A percentile compares a stretch with the other conserved stretches of the same genome.
These are phyloP conservation scores for Macrotrachela quadricornifera DNA, from an alignment of 1,140 invertebrate genomes.

Conservation along the genomic window DNA sequence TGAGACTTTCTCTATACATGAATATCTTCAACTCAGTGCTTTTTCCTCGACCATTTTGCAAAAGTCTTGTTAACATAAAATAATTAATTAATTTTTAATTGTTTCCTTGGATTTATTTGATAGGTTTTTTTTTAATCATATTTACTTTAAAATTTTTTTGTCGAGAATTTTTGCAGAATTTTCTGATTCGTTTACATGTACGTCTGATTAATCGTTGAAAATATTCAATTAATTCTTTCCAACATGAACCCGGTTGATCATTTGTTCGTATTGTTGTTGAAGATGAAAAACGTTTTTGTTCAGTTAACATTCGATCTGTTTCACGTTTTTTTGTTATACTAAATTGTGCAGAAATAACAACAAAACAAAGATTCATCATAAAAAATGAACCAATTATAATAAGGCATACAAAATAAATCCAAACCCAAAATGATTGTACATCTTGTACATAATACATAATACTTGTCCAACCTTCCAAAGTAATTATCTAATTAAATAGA, in stretches of 20 bases:
- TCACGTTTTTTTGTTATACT: constrained; percentile 97
- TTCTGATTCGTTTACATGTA: too few relatives aligned
- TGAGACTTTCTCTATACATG: too few relatives aligned
- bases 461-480: constrained; percentile 71
- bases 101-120: too few relatives aligned
- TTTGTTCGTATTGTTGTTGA: constrained; percentile 78
- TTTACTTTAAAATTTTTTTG: too few relatives aligned
- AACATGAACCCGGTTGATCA: constrained; percentile 35
- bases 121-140: too few relatives aligned
- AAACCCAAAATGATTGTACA: constrained; percentile 99
- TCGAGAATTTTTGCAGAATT: too few relatives aligned
- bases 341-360: constrained; percentile 99
- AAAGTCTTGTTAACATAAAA: too few relatives aligned
- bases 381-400: constrained; percentile 99
- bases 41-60: too few relatives aligned
- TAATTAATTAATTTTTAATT: too few relatives aligned
- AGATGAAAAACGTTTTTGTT: constrained; percentile 64
- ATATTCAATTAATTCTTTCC: constrained; percentile 72
- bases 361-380: constrained; percentile 99
- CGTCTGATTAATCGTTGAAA: constrained; percentile 12
- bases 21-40: too few relatives aligned
- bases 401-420: constrained; percentile 95
- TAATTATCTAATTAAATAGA: constrained; percentile 36
- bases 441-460: constrained; percentile 99
- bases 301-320: constrained; percentile 90